Evolutionary conservation across 2,113 vertebrate species (phyloP).

Genomic region (Nannospalax galili): DNA sequence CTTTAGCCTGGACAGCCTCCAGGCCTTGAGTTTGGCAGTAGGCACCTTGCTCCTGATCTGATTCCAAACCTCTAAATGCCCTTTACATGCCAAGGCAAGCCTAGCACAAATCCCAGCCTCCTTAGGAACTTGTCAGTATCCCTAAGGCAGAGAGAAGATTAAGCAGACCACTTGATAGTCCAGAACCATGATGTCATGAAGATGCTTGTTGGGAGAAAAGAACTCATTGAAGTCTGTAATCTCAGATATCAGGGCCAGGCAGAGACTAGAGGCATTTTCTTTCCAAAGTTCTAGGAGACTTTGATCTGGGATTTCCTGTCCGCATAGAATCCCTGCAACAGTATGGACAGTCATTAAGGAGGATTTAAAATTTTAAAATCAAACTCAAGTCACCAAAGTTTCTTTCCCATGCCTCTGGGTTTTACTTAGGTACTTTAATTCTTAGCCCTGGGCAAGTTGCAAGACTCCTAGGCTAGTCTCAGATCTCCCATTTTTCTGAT

Average conservation of each 20-base stretch:
- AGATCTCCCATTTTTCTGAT: slow-evolving; percentile 41
- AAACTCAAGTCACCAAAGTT: slow-evolving; percentile 1
- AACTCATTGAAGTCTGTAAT: background rate
- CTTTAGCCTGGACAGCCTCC: slow-evolving; percentile 59
- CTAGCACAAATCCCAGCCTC: background rate
- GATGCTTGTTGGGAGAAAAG: background rate
- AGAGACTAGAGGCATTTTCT: background rate
- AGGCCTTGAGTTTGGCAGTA: slow-evolving; percentile 60
- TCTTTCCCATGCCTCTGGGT: background rate
- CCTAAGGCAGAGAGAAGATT: slow-evolving; percentile 27
- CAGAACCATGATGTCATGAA: background rate
- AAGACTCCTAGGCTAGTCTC: slow-evolving; percentile 4
- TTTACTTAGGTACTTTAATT: slow-evolving; percentile 54
- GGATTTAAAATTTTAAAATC: slow-evolving; percentile 44
- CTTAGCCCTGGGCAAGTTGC: slow-evolving; percentile 24
- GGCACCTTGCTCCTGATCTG: slow-evolving; percentile 45
- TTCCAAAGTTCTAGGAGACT: slow-evolving; percentile 36
- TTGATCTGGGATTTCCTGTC: background rate
- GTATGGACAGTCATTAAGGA: slow-evolving; percentile 17
- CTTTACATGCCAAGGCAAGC: slow-evolving; percentile 55
- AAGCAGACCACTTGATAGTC: background rate
- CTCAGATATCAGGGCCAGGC: background rate
- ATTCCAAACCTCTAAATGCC: slow-evolving; percentile 59
- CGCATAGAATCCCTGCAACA: background rate
- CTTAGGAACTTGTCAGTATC: background rate